A percentile compares a stretch with the other conserved stretches of the same genome.
These are phyloP conservation scores for Limnephilus auricula DNA, from an alignment of 2,888 invertebrate genomes.

Conservation along the genomic window DNA sequence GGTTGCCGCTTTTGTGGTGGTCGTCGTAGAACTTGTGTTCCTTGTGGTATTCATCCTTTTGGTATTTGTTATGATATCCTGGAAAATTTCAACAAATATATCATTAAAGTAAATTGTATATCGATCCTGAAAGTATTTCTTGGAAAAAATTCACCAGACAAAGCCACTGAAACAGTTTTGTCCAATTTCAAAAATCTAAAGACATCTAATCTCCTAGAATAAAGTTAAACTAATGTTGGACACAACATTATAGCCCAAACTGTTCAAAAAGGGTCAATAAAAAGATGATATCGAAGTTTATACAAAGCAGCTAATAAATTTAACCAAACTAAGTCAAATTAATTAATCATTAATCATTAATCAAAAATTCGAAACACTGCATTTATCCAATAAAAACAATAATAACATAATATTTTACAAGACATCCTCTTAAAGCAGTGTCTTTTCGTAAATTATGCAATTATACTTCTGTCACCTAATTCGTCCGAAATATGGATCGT, in stretches of 20 bases:
- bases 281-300: background rate
- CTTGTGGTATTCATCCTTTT: slow-evolving; percentile 92
- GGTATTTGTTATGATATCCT: slow-evolving; percentile 90
- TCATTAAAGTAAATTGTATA: background rate
- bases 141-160: background rate
- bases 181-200: background rate
- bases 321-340: background rate
- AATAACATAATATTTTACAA: no score
- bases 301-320: background rate
- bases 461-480: no score
- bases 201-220: background rate
- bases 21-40: slow-evolving; percentile 94
- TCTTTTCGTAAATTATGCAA: no score
- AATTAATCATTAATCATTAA: no score
- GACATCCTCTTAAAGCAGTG: no score
- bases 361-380: background rate
- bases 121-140: background rate
- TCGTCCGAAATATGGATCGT: background rate
- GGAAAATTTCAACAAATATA: slow-evolving; percentile 68
- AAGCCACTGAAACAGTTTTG: background rate
- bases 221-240: background rate
- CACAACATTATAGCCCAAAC: background rate
- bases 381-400: no score
- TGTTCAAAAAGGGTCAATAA: background rate
- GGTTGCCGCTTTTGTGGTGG: slow-evolving; percentile 89